Percentiles rank a stretch among this genome's conserved stretches.
These are phyloP conservation scores for Agrypnus murinus DNA, from an alignment of 2,888 invertebrate genomes.

Conservation along the genomic window DNA sequence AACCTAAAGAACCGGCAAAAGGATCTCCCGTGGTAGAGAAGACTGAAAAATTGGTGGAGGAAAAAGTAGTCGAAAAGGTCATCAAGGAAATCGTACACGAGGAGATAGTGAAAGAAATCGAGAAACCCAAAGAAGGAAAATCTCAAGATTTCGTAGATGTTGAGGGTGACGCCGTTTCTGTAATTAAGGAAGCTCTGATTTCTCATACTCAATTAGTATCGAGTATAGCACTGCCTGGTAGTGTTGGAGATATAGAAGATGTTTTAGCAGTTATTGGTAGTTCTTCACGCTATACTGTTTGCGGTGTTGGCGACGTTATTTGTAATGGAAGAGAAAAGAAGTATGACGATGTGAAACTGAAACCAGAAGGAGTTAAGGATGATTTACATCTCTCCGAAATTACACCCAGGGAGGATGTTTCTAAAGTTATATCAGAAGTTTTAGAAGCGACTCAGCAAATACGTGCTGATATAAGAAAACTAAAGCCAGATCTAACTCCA, in stretches of 20 bases:
- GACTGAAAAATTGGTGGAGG: background rate
- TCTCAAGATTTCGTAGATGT: background rate
- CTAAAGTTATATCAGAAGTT: slow-evolving; percentile 71
- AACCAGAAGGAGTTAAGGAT: background rate
- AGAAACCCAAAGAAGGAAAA: background rate
- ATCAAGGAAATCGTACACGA: no score
- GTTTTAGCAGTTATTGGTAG: slow-evolving; percentile 31
- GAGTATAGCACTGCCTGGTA: slow-evolving; percentile 61
- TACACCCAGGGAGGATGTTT: slow-evolving; percentile 60
- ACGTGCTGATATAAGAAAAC: slow-evolving; percentile 71
- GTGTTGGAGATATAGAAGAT: slow-evolving; percentile 18
- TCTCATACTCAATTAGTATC: slow-evolving; percentile 64
- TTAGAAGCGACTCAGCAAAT: slow-evolving; percentile 72
- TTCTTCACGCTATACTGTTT: background rate
- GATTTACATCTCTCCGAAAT: background rate
- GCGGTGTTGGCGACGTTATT: background rate
- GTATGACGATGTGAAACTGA: slow-evolving; percentile 34
- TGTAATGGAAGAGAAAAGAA: slow-evolving; percentile 3
- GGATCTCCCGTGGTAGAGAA: no score
- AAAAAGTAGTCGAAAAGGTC: background rate
- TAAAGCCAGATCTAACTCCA: slow-evolving; percentile 74
- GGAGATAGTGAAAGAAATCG: background rate
- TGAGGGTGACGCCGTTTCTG: slow-evolving; percentile 14
- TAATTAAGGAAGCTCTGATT: slow-evolving; percentile 62
- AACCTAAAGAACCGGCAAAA: background rate